Evolutionary conservation across 2,797 vertebrate species (phyloP), one percentile per base, ranked within the genome.

Genomic region (Neomorphus geoffroyi): DNA sequence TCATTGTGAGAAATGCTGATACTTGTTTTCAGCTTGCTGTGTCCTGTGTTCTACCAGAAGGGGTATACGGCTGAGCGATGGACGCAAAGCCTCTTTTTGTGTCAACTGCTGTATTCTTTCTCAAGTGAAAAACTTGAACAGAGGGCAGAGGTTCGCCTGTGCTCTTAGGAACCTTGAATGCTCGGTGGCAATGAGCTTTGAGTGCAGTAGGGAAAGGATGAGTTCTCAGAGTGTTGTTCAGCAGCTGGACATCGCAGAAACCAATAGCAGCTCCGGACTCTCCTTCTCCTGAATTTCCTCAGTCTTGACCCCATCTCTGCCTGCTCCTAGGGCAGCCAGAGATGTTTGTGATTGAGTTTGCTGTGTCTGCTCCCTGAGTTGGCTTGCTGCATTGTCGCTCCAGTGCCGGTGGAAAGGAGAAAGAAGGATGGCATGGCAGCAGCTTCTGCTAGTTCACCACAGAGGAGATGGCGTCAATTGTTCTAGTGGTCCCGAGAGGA

Each of bases 361-460:
- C 32, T 3, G 1, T 5, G 5, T 33, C 23, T 5, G 0, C 23
- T n/a, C 39, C 23, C 8, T 12, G 32, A 26, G 26, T 4, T 64
- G 32, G 3, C 28, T 54, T 35, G 28, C 45, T 43, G 27, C 2
- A 0, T 13, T 24, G 7, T 11, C 8, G 48, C 35, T 61, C 35
- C 19, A n/a, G 60, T 35, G 33, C 46, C 4, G 2, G 24, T n/a
- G 27, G 58, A n/a, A 37, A 33, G 35, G 33, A 70, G 23, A 30
- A 58, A 6, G 43, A 51, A 74, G 24, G 32, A 39, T 85, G 51
- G 32, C 32, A 37, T 27, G 45, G 30, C 51, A 45, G 43, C 16
- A 35, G 10, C 37, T 70, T 57, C 33, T 39, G 26, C 17, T 23
- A 10, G 13, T 39, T 51, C 22, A 45, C 15, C 15, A 24, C 18